Evolutionary conservation across 2,888 invertebrate genomes (phyloP).

Genomic region (Disparrhopalites patrizii): DNA sequence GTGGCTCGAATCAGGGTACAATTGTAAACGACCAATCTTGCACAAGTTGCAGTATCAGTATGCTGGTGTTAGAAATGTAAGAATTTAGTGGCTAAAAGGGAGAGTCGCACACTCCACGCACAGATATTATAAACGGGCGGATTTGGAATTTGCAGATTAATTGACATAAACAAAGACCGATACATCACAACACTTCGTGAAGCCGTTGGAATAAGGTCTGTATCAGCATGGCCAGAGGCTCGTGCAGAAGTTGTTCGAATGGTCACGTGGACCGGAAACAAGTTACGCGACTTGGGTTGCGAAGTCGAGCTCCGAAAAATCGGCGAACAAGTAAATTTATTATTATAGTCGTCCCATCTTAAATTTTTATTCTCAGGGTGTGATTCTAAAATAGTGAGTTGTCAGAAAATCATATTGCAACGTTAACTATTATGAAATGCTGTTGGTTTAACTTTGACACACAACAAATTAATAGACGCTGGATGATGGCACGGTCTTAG

Average conservation of each 20-base stretch:
- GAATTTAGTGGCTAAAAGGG: too few relatives aligned
- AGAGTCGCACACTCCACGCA: too few relatives aligned
- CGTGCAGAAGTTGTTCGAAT: slow-evolving; percentile 76
- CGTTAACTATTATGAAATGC: too few relatives aligned
- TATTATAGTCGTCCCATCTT: background rate
- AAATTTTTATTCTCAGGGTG: background rate
- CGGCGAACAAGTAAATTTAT: slow-evolving; percentile 61
- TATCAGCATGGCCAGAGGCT: slow-evolving; percentile 84
- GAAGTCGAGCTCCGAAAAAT: slow-evolving; percentile 68
- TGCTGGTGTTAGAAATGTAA: too few relatives aligned
- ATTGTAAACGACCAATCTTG: too few relatives aligned
- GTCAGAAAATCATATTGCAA: too few relatives aligned
- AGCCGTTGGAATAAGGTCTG: slow-evolving; percentile 88
- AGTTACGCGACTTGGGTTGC: slow-evolving; percentile 67
- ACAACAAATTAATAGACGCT: slow-evolving; percentile 55
- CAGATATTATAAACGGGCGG: background rate
- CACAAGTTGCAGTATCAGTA: too few relatives aligned
- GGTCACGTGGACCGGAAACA: slow-evolving; percentile 75
- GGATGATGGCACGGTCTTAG: slow-evolving; percentile 66
- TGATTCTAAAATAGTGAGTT: too few relatives aligned
- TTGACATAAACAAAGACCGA: slow-evolving; percentile 69
- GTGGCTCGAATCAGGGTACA: too few relatives aligned
- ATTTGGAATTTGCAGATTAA: slow-evolving; percentile 63
- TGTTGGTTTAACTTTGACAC: background rate
- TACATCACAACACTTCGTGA: slow-evolving; percentile 76